These are phyloP conservation scores for Diorhabda carinulata DNA, from an alignment of 1,140 invertebrate genomes.

Conservation along the genomic window DNA sequence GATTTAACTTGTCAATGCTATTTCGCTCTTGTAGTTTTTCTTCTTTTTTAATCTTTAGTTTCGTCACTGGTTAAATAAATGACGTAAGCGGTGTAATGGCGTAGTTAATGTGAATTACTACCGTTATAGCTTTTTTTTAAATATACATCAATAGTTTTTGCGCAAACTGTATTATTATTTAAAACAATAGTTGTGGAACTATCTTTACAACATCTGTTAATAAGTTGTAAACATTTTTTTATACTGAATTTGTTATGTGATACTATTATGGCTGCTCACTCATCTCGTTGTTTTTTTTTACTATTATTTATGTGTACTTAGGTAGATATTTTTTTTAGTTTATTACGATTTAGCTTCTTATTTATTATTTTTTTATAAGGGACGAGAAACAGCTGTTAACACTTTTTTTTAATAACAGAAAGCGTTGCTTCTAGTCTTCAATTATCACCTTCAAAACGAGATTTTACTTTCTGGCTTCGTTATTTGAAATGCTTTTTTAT, in stretches of 20 bases:
- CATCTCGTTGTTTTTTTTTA: constrained; percentile 31
- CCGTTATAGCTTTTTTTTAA: too few species aligned
- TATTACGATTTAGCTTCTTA: constrained; percentile 11
- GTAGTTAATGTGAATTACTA: too few species aligned
- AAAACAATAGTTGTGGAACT: background rate
- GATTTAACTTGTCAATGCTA: too few species aligned
- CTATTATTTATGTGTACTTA: constrained; percentile 21
- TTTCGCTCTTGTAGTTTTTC: too few species aligned
- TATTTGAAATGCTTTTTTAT: background rate
- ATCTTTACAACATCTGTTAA: constrained; percentile 22
- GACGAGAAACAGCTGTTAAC: constrained; percentile 26
- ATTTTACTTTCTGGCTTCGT: background rate
- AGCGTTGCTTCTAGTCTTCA: constrained; percentile 28
- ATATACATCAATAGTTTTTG: too few species aligned
- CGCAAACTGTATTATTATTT: too few species aligned
- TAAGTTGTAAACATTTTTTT: constrained; percentile 26
- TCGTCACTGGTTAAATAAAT: too few species aligned
- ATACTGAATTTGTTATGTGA: constrained; percentile 35
- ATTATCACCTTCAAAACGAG: background rate
- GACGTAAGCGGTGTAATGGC: too few species aligned
- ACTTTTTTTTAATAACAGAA: constrained; percentile 13
- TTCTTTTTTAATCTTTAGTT: too few species aligned
- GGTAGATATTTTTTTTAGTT: constrained; percentile 19
- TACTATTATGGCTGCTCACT: constrained; percentile 32
- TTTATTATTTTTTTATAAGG: constrained; percentile 23